These are phyloP conservation scores for Brachystomella parvula DNA, from an alignment of 1,140 invertebrate species.

Conservation along the genomic window DNA sequence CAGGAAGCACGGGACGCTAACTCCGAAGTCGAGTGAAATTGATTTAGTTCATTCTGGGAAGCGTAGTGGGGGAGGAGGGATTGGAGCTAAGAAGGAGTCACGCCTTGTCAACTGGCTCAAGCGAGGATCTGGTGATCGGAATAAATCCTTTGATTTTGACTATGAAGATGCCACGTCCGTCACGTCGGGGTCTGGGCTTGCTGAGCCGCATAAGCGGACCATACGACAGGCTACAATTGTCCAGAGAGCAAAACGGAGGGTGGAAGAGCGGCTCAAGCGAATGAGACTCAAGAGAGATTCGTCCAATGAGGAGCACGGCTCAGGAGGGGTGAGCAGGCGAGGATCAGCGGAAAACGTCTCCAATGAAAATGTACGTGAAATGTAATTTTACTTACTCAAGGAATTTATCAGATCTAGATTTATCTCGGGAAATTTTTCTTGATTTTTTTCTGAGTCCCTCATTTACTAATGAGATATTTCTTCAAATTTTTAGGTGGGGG, in stretches of 20 bases:
- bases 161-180: slow-evolving; percentile 22
- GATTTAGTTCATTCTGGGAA: slow-evolving; percentile 30
- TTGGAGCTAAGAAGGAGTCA: slow-evolving; percentile 27
- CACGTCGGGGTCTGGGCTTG: background rate
- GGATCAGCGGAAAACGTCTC: slow-evolving; percentile 33
- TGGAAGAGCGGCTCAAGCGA: slow-evolving; percentile 77
- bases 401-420: background rate
- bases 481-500: too few relatives aligned
- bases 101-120: slow-evolving; percentile 33
- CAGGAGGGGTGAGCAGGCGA: slow-evolving; percentile 29
- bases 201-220: slow-evolving; percentile 20
- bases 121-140: slow-evolving; percentile 18
- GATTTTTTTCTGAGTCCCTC: too few relatives aligned
- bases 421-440: too few relatives aligned
- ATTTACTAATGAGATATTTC: too few relatives aligned
- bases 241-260: slow-evolving; percentile 67
- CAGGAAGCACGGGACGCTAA: slow-evolving; percentile 38
- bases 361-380: slow-evolving; percentile 35
- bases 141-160: slow-evolving; percentile 34
- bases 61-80: slow-evolving; percentile 13
- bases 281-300: slow-evolving; percentile 37
- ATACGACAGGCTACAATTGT: slow-evolving; percentile 43
- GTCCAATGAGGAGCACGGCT: slow-evolving; percentile 33
- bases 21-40: slow-evolving; percentile 40
- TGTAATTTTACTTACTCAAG: too few relatives aligned